Evolutionary conservation across 2,113 vertebrate species (phyloP).

Genomic region (Oxyura jamaicensis): DNA sequence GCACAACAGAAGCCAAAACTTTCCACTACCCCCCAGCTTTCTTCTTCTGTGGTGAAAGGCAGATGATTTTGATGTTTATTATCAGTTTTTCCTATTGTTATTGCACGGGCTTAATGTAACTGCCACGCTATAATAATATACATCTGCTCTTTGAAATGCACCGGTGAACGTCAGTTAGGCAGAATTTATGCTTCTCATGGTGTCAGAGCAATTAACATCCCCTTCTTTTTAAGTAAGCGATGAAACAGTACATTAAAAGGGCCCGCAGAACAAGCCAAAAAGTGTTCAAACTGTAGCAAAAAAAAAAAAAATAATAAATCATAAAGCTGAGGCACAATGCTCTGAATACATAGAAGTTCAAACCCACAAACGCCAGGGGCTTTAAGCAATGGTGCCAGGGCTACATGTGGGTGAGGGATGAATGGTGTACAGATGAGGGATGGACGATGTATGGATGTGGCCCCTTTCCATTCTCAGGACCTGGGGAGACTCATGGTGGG

Average conservation of each 20-base stretch:
- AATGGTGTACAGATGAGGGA: not conserved
- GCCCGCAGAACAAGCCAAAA: not conserved
- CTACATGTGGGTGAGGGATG: not conserved
- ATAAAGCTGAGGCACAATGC: not conserved
- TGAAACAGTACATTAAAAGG: conserved; percentile 3
- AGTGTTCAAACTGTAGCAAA: not conserved
- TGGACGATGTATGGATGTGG: not conserved
- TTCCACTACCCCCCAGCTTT: conserved; percentile 35
- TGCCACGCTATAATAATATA: not conserved
- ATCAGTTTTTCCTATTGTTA: conserved; percentile 49
- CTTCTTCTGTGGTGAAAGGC: conserved; percentile 42
- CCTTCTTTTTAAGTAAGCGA: not conserved
- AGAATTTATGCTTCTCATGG: not conserved
- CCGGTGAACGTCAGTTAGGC: not conserved
- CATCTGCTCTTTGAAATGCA: conserved; percentile 57
- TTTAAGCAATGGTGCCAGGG: not conserved
- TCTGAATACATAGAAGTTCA: not conserved
- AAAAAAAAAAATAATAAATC: not conserved
- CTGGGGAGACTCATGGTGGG: not conserved
- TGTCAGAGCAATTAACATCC: not conserved
- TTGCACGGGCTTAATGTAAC: not conserved
- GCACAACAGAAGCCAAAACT: conserved; percentile 25
- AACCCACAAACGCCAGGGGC: not conserved
- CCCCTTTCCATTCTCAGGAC: not conserved
- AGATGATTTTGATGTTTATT: conserved; percentile 40